Base-by-base conservation (phyloP, 2,113 vertebrate species). In the Trachemys scripta region DNA sequence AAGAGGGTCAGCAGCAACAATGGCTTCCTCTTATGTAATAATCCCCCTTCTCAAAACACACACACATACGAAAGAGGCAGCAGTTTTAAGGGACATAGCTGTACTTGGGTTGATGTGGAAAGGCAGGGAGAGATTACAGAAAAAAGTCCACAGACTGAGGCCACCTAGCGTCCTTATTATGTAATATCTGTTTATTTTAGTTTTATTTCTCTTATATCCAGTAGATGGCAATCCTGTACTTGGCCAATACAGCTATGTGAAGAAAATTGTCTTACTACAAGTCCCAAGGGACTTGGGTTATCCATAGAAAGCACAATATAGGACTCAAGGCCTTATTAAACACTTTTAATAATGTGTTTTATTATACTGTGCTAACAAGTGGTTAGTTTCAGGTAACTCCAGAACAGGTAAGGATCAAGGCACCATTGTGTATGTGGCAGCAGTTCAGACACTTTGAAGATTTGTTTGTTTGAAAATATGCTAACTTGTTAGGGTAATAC, bases 191-290 rank as follows among this genome's bases (percentile, higher is more conserved):
- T 85, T 92, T 38, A 13, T 7, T 62, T 79, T 79, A 47, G 5
- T 47, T 91, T 84, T 50, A 94, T 95, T 94, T 91, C 94, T 87
- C 84, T 83, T 82, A 31, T 97, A 53, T 88, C 97, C 97, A 95
- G 96, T 83, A 98, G 97, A 93, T 98, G 97, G 97, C 97, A 97
- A 94, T 84, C 90, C 93, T 90, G 89, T 29, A 95, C 93, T 92
- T 96, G 94, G 92, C 86, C 85, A 95, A 79, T 86, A 65, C 90
- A 57, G 14, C 54, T 35, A 29, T 38, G 51, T n/a, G 38, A 76
- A 89, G 51, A 82, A 31, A n/a, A 3, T 65, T 53, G 14, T 75
- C 80, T 45, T 13, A 53, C 3, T 38, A 49, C 24, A 83, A 82
- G 22, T 62, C 81, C 3, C 0, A 8, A n/a, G 27, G 31, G 90